These are phyloP conservation scores for Palaemon carinicauda DNA, from an alignment of 1,140 invertebrate species.

Conservation along the genomic window DNA sequence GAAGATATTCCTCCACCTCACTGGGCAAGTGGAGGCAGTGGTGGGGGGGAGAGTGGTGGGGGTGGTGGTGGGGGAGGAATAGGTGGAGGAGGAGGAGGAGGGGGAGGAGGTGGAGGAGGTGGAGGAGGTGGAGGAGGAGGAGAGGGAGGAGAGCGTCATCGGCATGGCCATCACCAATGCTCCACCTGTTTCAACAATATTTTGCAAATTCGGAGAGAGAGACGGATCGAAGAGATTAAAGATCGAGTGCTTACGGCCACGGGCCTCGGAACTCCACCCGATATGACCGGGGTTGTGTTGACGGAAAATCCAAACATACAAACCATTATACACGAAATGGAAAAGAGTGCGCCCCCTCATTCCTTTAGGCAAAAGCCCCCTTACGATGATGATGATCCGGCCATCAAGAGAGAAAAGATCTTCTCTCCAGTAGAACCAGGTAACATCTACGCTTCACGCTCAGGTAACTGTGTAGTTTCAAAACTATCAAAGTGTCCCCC, in stretches of 20 bases:
- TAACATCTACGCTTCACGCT: slow-evolving; percentile 31
- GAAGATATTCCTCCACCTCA: no score
- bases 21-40: no score
- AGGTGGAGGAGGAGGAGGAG: neutral
- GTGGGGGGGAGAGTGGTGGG: no score
- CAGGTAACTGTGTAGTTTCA: slow-evolving; percentile 32
- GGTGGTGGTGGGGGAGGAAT: no score
- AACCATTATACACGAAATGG: slow-evolving; percentile 21
- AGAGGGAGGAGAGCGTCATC: neutral
- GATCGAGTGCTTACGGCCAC: slow-evolving; percentile 41
- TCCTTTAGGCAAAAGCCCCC: slow-evolving; percentile 2
- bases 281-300: slow-evolving; percentile 50
- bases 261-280: slow-evolving; percentile 31
- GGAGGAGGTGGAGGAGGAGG: neutral
- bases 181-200: slow-evolving; percentile 6
- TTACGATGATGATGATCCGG: slow-evolving; percentile 39
- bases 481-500: neutral
- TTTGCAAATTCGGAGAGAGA: slow-evolving; percentile 4
- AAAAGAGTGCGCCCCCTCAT: neutral
- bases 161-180: neutral
- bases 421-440: slow-evolving; percentile 43
- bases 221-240: slow-evolving; percentile 32
- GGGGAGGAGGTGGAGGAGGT: neutral
- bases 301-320: slow-evolving; percentile 38
- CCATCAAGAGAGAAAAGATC: slow-evolving; percentile 39